Percentiles rank a stretch among this genome's conserved stretches.
Evolutionary conservation across 1,140 invertebrate species (phyloP).

Genomic region (Trachymyrmex septentrionalis): DNA sequence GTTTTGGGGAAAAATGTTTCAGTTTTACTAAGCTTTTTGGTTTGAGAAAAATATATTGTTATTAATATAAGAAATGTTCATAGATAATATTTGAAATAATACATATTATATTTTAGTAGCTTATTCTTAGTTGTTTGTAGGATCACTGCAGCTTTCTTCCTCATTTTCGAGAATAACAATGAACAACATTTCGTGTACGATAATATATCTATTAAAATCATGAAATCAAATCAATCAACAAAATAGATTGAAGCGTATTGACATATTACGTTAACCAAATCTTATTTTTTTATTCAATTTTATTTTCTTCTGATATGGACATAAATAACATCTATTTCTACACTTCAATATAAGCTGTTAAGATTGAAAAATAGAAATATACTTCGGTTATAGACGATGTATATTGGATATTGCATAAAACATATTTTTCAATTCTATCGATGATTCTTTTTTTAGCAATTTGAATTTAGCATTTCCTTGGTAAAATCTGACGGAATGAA

Average conservation of each 20-base stretch:
- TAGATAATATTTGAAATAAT: not conserved
- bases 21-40: not conserved
- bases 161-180: not conserved
- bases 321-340: not conserved
- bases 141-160: not conserved
- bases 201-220: not conserved
- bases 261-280: not conserved
- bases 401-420: not conserved
- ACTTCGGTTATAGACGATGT: not conserved
- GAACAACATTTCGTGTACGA: not conserved
- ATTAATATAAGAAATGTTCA: not conserved
- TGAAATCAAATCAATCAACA: not conserved
- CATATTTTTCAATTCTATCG: not conserved
- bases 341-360: not conserved
- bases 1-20: not conserved
- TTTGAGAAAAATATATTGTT: not conserved
- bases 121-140: not conserved
- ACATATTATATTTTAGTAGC: not conserved
- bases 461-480: not conserved
- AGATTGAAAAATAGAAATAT: slow-evolving; percentile 12
- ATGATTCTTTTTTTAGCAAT: not conserved
- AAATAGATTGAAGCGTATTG: not conserved
- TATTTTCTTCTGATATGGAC: no score
- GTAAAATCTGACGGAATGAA: not conserved
- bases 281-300: not conserved